Percentiles rank a stretch among this genome's conserved stretches.
phyloP scores from a whole-genome alignment of 1,140 invertebrate genomes.

The Proales similis region DNA sequence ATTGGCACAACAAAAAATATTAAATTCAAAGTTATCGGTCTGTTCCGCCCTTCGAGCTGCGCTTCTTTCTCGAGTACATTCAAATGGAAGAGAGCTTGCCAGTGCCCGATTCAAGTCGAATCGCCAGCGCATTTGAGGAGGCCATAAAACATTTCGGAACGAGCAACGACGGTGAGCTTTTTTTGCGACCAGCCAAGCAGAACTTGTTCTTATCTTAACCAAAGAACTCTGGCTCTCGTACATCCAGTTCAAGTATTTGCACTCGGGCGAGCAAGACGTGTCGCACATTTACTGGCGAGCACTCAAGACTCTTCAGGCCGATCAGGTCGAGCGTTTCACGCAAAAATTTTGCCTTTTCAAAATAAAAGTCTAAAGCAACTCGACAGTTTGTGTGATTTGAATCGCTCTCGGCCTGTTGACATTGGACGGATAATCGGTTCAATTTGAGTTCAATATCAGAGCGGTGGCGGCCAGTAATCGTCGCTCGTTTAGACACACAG shows the following conservation, averaged over 20 bases:
- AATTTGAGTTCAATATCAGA: no score
- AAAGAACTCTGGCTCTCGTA: conserved; percentile 14
- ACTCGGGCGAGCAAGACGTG: not conserved
- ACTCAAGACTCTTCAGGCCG: not conserved
- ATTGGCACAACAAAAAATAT: no score
- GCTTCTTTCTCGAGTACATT: conserved; percentile 14
- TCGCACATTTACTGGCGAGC: conserved; percentile 23
- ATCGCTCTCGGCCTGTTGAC: no score
- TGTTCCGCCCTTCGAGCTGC: conserved; percentile 3
- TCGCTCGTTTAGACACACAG: no score
- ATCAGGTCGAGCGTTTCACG: conserved; percentile 5
- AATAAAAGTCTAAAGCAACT: no score
- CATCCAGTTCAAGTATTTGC: conserved; percentile 10
- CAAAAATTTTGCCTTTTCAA: conserved; percentile 37
- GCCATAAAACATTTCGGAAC: conserved; percentile 16
- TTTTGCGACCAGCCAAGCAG: no score
- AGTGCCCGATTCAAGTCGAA: not conserved
- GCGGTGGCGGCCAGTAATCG: no score
- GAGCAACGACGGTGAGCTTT: conserved; percentile 1
- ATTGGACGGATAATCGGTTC: no score
- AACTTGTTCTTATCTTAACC: no score
- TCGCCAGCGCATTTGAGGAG: conserved; percentile 16
- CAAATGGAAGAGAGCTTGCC: conserved; percentile 5
- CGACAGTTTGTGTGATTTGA: no score
- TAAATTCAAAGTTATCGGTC: not conserved